phyloP scores from a whole-genome alignment of 2,113 vertebrate genomes.

The Gulo gulo region DNA sequence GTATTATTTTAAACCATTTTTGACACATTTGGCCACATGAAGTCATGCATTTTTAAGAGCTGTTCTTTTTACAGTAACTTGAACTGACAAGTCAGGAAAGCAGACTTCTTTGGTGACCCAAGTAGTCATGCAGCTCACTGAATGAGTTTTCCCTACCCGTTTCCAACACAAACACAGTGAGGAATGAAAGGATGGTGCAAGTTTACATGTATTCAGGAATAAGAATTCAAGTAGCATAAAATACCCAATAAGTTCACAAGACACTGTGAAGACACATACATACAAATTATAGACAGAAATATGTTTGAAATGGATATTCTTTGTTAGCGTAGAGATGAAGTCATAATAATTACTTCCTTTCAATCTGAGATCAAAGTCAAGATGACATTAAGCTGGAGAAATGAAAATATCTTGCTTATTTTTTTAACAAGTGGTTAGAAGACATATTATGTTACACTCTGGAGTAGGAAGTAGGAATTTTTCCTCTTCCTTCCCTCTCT shows the following conservation, averaged over 20 bases:
- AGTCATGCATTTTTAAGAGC: conserved; percentile 60
- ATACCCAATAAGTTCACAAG: neutral
- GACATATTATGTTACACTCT: neutral
- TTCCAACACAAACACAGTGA: neutral
- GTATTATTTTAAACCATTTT: conserved; percentile 67
- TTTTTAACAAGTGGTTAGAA: neutral
- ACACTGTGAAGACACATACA: neutral
- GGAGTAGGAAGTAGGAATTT: neutral
- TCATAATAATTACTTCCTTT: neutral
- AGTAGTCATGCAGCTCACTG: neutral
- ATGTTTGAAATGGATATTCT: neutral
- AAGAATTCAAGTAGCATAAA: neutral
- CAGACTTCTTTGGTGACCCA: conserved; percentile 31
- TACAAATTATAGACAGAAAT: neutral
- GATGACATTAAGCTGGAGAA: neutral
- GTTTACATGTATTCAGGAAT: neutral
- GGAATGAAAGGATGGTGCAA: neutral
- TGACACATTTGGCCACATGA: conserved; percentile 45
- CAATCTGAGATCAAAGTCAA: neutral
- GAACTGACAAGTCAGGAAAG: conserved; percentile 65
- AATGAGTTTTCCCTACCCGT: neutral
- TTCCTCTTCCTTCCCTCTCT: no score
- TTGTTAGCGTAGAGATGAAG: neutral
- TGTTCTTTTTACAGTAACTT: conserved; percentile 48
- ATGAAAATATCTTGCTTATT: neutral